Evolutionary conservation across 1,140 invertebrate genomes (phyloP).

Genomic region (Camponotus vicinus): DNA sequence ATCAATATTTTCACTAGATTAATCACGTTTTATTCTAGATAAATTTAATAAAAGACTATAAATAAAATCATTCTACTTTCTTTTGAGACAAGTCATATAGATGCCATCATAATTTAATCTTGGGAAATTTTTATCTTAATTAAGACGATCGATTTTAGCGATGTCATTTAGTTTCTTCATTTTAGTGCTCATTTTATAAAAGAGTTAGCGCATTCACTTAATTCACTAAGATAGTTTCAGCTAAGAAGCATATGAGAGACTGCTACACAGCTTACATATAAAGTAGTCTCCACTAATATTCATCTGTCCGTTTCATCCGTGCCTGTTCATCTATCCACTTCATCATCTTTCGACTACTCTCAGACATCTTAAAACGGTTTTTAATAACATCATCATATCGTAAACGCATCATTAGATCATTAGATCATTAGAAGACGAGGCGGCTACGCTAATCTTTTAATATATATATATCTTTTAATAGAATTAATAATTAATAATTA

Average conservation of each 20-base stretch:
- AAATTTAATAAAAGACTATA: neutral
- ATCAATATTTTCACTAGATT: neutral
- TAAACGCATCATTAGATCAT: neutral
- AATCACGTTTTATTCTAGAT: neutral
- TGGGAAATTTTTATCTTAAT: neutral
- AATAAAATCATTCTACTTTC: neutral
- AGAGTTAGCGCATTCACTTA: conserved; percentile 36
- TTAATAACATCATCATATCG: conserved; percentile 40
- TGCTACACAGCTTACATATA: conserved; percentile 45
- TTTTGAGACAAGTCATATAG: conserved; percentile 17
- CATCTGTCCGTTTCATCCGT: conserved; percentile 56
- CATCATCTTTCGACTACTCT: conserved; percentile 44
- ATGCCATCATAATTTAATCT: neutral
- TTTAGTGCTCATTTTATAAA: conserved; percentile 52
- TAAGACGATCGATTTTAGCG: conserved; percentile 27
- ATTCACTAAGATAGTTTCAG: conserved; percentile 59
- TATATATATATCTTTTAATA: too few relatives aligned
- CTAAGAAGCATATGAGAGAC: conserved; percentile 56
- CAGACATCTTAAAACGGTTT: conserved; percentile 46
- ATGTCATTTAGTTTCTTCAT: neutral
- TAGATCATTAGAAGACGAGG: conserved; percentile 5
- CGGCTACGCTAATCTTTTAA: conserved; percentile 26
- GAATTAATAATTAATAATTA: too few relatives aligned
- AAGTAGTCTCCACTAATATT: conserved; percentile 60
- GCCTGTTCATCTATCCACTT: conserved; percentile 60